Base-by-base conservation (phyloP, 2,888 invertebrate species). In the Parnassius orleans region DNA sequence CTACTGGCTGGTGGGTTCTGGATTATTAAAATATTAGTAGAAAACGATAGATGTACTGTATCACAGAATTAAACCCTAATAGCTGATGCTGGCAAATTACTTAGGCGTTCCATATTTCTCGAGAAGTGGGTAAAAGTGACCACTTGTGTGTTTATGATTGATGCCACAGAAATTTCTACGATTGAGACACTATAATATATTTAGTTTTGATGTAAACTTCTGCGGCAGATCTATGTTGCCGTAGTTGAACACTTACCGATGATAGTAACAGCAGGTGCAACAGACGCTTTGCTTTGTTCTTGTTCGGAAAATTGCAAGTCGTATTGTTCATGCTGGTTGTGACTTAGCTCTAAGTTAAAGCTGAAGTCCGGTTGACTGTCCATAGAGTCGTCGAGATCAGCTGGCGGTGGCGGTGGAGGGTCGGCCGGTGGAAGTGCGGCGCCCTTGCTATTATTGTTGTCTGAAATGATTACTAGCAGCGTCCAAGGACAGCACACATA, bases 251-350 rank as follows among this genome's bases (percentile, higher is more conserved):
- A 86, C 89, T 90, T 84, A 87, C 90, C 91, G 46, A 92, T 90
- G 14, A 91, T 90, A 65, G 87, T 87, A 66, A 90, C 86, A 0
- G 83, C 73, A 19, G 87, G 83, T 43, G 81, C 73, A 9, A 77
- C 69, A 33, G 70, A 61, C 3, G 73, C 69, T 43, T 52, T 33
- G n/a, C 24, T 46, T 42, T 72, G 68, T 42, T 68, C 57, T 46
- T 68, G 64, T 33, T 68, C 72, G 55, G 68, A 67, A 77, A 95
- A 96, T 83, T 96, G 96, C 58, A 93, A 92, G 57, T 94, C 95
- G 75, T 96, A 96, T 69, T 95, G 95, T 69, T 94, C 92, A 59
- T 95, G 95, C 79, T 95, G 95, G 78, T 94, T 93, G 78, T 93
- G 93, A 71, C 93, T 94, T 68, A 96, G 91, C 81, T 94, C 95